Evolutionary conservation across 2,888 invertebrate species (phyloP).

Genomic region (Tachina fera): DNA sequence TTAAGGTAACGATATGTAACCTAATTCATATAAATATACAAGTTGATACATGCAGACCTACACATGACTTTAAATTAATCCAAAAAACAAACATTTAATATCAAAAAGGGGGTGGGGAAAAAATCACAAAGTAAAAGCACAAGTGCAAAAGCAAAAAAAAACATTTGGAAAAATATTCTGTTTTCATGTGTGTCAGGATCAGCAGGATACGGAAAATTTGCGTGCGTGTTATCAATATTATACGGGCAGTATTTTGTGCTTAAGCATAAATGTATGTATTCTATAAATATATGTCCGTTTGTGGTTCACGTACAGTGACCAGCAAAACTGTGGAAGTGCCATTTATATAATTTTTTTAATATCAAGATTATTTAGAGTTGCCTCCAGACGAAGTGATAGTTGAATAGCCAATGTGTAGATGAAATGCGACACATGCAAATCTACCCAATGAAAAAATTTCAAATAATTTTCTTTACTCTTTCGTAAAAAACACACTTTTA

Average conservation of each 20-base stretch:
- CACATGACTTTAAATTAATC: slow-evolving; percentile 3
- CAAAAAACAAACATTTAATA: slow-evolving; percentile 40
- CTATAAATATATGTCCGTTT: slow-evolving; percentile 5
- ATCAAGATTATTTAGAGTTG: too few species aligned
- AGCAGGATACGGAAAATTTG: slow-evolving; percentile 63
- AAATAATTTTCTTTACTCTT: too few species aligned
- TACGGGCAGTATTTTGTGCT: slow-evolving; percentile 32
- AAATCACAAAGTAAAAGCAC: not conserved
- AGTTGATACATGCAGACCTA: not conserved
- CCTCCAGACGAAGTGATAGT: too few species aligned
- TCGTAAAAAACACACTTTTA: too few species aligned
- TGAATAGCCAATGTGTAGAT: too few species aligned
- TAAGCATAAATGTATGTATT: not conserved
- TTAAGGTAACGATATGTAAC: not conserved
- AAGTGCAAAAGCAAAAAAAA: slow-evolving; percentile 15
- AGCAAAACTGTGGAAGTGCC: not conserved
- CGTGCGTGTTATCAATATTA: slow-evolving; percentile 50
- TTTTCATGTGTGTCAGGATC: slow-evolving; percentile 62
- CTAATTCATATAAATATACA: not conserved
- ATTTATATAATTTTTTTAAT: not conserved
- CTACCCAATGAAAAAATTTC: too few species aligned
- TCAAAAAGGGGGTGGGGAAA: not conserved
- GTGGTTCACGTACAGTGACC: slow-evolving; percentile 3
- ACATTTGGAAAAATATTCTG: slow-evolving; percentile 45
- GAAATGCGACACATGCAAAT: too few species aligned